Base-by-base conservation (phyloP, 64 coral and sea anemone genomes). In the Cladopsammia gracilis region DNA sequence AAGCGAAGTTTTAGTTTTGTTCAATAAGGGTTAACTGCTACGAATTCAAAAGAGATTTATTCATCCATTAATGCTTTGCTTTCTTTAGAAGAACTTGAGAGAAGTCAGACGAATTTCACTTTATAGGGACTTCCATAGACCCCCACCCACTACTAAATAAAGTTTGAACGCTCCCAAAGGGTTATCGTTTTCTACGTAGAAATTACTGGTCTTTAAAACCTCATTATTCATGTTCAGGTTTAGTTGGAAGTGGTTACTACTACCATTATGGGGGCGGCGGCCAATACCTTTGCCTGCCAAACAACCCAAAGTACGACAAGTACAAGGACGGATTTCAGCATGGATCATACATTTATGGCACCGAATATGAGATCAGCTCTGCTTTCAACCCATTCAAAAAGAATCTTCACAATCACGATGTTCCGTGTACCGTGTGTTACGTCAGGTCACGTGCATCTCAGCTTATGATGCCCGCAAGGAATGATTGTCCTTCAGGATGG, bases 401-500 rank as follows among this genome's bases (percentile, higher is more conserved):
- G 9, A 48, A 70, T 10, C 67, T 70, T 0, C 67, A 70, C 7
- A 24, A 70, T 4, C 67, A 70, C 23, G 54, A 74, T 45, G 70
- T 18, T 0, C 70, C 70, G 44, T 88, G 86, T 25, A 69, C 25
- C 26, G 73, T 89, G 73, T 77, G 87, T 25, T 77, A 89, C 42
- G 73, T 78, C 24, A n/a, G 34, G 1, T 89, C 73, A 67, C 73
- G 87, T 69, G 87, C 19, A 48, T 46, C 50, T n/a, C 16, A 75
- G 7, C 15, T 88, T n/a, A 88, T 88, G 73, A 89, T 66, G 64
- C 72, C 87, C 11, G 73, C 87, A 22, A 77, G 57, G 62, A 77
- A 89, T 56, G 48, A 57, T 19, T 89, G 73, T 89, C 58, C 73
- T 50, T 89, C 74, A 26, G 73, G 87, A 10, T 89, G 87, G 59